Evolutionary conservation across 2,888 invertebrate species (phyloP), one percentile per base, ranked within the genome.

Genomic region (Willowsia nigromaculata): DNA sequence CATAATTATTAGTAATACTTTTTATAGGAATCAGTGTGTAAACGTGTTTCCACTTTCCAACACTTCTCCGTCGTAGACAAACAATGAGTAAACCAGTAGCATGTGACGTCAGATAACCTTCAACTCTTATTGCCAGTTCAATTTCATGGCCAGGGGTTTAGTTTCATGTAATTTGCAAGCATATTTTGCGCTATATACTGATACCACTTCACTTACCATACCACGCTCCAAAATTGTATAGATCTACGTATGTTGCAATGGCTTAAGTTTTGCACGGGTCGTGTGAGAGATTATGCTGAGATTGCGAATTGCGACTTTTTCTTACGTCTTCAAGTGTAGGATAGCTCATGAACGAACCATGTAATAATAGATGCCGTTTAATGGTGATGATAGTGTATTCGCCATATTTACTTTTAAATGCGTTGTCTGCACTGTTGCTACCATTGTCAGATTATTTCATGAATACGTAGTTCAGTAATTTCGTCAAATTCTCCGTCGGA

Each of bases 121-220:
- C 90, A 90, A 90, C 90, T 90, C 80, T 65, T 50, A 86, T 53
- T 76, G 50, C 89, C 89, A 90, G 90, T 90, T 90, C 90, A 90
- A 83, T 71, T 65, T 88, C 88, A 88, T 83, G 88, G 88, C 83
- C 88, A 84, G 83, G 76, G 88, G 11, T 13, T 56, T 59, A 53
- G 62, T 81, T 65, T 68, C 7, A 65, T 33, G 15, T 30, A 65
- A 30, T 30, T 30, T 68, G 40, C 18, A 33, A 37, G 40, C 37
- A 37, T 68, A 6, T 40, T 9, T 37, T 3, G n/a, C 68, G 62
- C 25, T 27, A 27, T 30, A 40, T 37, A n/a, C 15, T n/a, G 2
- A 13, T 27, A 62, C 62, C 7, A 62, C 13, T 33, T 65, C n/a
- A n/a, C n/a, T n/a, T n/a, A n/a, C n/a, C n/a, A n/a, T n/a, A n/a